Evolutionary conservation across 2,113 vertebrate species (phyloP).

Genomic region (Siniperca chuatsi): DNA sequence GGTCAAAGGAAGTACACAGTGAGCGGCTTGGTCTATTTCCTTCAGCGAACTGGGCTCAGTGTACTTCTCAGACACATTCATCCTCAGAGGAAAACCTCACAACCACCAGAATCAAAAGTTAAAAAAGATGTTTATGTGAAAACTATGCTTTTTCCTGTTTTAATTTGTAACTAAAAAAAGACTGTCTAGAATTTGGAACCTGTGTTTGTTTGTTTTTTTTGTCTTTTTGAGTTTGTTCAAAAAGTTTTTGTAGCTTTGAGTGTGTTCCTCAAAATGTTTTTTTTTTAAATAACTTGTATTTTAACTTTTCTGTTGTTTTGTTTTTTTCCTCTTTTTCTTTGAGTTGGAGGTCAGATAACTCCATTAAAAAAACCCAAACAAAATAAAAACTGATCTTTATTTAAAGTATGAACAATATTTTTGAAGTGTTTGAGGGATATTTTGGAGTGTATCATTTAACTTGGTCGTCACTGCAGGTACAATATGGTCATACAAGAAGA

Average conservation of each 20-base stretch:
- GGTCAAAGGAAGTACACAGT: conserved; percentile 29
- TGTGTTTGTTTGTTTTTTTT: conserved; percentile 44
- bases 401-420: not conserved
- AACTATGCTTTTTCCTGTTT: conserved; percentile 58
- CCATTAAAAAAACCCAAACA: conserved; percentile 72
- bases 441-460: not conserved
- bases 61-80: conserved; percentile 24
- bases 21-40: conserved; percentile 40
- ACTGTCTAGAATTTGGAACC: conserved; percentile 62
- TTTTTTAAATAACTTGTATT: conserved; percentile 69
- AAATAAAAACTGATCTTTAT: conserved; percentile 51
- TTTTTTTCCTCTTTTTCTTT: conserved; percentile 45
- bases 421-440: too few species aligned
- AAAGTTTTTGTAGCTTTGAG: conserved; percentile 75
- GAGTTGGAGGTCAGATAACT: conserved; percentile 65
- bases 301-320: conserved; percentile 56
- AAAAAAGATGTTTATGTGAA: conserved; percentile 73
- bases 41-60: conserved; percentile 11
- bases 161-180: conserved; percentile 80
- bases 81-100: conserved; percentile 50
- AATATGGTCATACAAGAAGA: not conserved
- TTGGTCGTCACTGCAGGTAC: not conserved
- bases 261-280: conserved; percentile 67
- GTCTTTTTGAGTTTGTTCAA: conserved; percentile 63
- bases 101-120: conserved; percentile 60